Base-by-base conservation (phyloP, 2,888 invertebrate species). In the Elysia crispata region DNA sequence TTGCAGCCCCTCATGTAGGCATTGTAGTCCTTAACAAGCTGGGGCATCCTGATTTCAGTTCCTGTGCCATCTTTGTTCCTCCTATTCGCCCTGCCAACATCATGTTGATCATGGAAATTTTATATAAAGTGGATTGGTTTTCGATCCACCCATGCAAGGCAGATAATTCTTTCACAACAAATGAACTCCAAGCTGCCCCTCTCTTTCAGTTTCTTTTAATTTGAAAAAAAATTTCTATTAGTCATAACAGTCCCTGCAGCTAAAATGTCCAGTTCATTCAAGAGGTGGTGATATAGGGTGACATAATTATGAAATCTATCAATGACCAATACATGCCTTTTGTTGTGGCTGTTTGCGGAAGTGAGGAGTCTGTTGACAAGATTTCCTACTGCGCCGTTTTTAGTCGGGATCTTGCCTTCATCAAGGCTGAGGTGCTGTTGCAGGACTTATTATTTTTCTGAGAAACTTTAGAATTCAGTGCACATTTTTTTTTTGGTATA, bases 1-100 rank as follows among this genome's bases (percentile, higher is more conserved):
- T 83, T 80, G n/a, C 30, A 33, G 18, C 82, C 82, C 18, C 83
- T 80, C 83, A 83, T 83, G 77, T 33, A 83, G n/a, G 20, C 41
- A 57, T 83, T 83, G 73, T 80, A 83, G 30, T 66, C 64, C 25
- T 49, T 69, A 28, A 83, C 76, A 23, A 72, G 31, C 28, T 66
- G 30, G 60, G 83, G 82, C 28, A 64, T 31, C n/a, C 66, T 20
- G 41, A 76, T 72, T 28, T 49, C 30, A 54, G 30, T 33, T 28
- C n/a, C 23, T 1, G 50, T 50, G 20, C 72, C 70, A 30, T 80
- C 79, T 80, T 69, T 64, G 28, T 67, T 67, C 60, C 54, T 76
- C 13, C 54, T 18, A 15, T 75, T 66, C 5, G 54, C 60, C 23
- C 33, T 28, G 18, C 15, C 80, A n/a, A 23, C 66, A 18, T 79